Evolutionary conservation across 2,797 vertebrate species (phyloP).

Genomic region (Erithacus rubecula): DNA sequence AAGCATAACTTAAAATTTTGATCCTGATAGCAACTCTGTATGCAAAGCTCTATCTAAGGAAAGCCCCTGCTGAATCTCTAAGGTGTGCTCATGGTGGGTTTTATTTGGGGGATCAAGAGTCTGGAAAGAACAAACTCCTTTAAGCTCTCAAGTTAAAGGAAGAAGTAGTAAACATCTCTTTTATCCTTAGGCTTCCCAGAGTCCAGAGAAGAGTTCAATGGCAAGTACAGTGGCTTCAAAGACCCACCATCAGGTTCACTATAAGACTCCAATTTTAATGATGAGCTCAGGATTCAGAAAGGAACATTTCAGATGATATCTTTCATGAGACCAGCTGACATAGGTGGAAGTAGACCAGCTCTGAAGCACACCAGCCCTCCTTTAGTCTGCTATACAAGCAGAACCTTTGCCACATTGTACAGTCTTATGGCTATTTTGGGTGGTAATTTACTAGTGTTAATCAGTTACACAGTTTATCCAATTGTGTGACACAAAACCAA

Average conservation of each 20-base stretch:
- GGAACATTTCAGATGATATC: background rate
- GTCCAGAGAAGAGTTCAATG: background rate
- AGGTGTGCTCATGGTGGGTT: background rate
- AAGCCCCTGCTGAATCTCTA: background rate
- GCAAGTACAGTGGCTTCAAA: background rate
- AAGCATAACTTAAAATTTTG: background rate
- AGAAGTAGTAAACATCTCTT: background rate
- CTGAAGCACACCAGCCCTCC: background rate
- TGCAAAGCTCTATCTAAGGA: background rate
- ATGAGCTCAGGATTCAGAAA: background rate
- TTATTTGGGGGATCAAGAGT: background rate
- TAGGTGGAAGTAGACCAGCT: background rate
- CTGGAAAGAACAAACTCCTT: background rate
- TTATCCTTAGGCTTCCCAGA: background rate
- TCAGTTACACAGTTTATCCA: background rate
- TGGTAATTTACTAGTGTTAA: background rate
- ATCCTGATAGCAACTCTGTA: background rate
- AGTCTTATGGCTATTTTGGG: background rate
- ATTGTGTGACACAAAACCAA: background rate
- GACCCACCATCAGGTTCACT: background rate
- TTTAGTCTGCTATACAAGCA: background rate
- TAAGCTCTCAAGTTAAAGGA: background rate
- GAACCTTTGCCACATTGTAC: background rate
- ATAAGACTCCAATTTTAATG: background rate
- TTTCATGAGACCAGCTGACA: background rate